A percentile compares a stretch with the other conserved stretches of the same genome.
phyloP scores from a whole-genome alignment of 2,888 invertebrate species.

The Epinotia nisella region DNA sequence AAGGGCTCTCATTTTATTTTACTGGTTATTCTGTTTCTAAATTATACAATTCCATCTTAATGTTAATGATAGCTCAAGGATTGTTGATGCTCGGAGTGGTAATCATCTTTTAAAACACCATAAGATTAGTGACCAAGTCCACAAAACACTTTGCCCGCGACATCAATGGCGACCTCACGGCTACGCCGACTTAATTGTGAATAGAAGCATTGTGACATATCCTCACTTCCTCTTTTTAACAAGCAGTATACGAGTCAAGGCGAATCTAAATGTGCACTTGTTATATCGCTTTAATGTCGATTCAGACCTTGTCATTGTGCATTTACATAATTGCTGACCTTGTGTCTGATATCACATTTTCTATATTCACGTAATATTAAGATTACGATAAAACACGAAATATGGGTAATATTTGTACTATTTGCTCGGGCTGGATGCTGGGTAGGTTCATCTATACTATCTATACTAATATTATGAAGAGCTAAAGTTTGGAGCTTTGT shows the following conservation, averaged over 20 bases:
- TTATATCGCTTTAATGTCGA: slow-evolving; percentile 64
- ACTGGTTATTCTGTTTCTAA: not conserved
- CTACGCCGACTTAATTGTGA: slow-evolving; percentile 59
- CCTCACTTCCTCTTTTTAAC: slow-evolving; percentile 69
- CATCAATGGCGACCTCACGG: slow-evolving; percentile 45
- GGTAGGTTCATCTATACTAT: not conserved
- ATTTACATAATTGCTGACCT: slow-evolving; percentile 74
- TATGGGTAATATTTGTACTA: not conserved
- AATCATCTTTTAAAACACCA: not conserved
- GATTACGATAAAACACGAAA: slow-evolving; percentile 47
- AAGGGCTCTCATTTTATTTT: not conserved
- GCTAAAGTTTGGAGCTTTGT: too few species aligned
- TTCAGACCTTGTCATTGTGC: slow-evolving; percentile 72
- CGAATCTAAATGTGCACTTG: slow-evolving; percentile 63
- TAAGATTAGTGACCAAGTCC: slow-evolving; percentile 1
- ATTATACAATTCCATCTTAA: not conserved
- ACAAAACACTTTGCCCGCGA: slow-evolving; percentile 33
- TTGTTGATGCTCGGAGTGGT: not conserved
- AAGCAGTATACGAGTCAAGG: slow-evolving; percentile 73
- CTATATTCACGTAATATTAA: slow-evolving; percentile 54
- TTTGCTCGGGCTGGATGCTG: not conserved
- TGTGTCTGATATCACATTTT: slow-evolving; percentile 57
- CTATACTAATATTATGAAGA: not conserved
- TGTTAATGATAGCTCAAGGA: slow-evolving; percentile 7
- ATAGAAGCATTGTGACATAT: slow-evolving; percentile 54